A percentile compares a stretch with the other conserved stretches of the same genome.
Conservation (phyloP, 1,140 invertebrate species). For the Drosophila ananassae region DNA sequence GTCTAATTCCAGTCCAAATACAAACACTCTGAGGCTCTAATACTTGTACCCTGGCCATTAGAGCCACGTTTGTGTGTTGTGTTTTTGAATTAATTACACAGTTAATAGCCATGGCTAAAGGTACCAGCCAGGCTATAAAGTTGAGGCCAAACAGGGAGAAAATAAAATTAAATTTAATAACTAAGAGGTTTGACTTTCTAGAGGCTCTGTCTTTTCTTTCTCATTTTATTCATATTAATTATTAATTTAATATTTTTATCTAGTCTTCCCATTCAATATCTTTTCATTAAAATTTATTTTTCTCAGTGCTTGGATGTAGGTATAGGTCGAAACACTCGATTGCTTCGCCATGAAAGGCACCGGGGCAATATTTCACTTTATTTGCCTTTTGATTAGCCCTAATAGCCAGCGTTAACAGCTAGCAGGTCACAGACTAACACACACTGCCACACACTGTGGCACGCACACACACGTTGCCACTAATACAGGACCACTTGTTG, state of each 20-base stretch:
- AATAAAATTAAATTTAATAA: neutral
- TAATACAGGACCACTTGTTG: slow-evolving; percentile 60
- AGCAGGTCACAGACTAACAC: slow-evolving; percentile 23
- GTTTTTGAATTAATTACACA: slow-evolving; percentile 76
- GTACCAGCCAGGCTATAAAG: slow-evolving; percentile 24
- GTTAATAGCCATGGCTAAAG: slow-evolving; percentile 55
- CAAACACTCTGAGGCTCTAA: slow-evolving; percentile 9
- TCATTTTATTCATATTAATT: neutral
- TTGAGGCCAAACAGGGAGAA: slow-evolving; percentile 1
- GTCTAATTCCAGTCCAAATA: slow-evolving; percentile 3
- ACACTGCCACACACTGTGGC: too few species aligned
- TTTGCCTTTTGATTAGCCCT: slow-evolving; percentile 79
- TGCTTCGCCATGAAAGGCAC: slow-evolving; percentile 20
- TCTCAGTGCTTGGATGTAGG: slow-evolving; percentile 18
- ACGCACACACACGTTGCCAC: neutral
- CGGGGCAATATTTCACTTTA: slow-evolving; percentile 67
- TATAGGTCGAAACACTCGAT: slow-evolving; percentile 27
- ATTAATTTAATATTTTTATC: neutral
- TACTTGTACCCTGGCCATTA: slow-evolving; percentile 28
- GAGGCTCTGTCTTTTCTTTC: neutral
- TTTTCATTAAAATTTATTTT: neutral
- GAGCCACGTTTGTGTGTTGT: slow-evolving; percentile 46
- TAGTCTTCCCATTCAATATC: neutral
- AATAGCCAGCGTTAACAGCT: slow-evolving; percentile 62
- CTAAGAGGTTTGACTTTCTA: neutral